Evolutionary conservation across 2,888 invertebrate species (phyloP).

Genomic region (Chelonus formosanus): DNA sequence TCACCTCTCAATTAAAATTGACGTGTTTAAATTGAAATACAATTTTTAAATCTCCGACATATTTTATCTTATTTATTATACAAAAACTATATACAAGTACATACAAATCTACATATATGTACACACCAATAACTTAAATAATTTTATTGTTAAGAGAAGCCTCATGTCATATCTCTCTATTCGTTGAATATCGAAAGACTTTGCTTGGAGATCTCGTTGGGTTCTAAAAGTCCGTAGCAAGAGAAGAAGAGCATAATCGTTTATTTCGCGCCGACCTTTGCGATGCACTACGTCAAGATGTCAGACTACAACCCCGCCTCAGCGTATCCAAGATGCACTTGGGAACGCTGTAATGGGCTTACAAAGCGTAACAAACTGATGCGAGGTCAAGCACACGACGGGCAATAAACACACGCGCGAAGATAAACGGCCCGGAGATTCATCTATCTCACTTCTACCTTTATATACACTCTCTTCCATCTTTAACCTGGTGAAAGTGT

Average conservation of each 20-base stretch:
- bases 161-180: conserved; percentile 3
- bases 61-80: no score
- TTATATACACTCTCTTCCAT: conserved; percentile 10
- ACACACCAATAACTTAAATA: no score
- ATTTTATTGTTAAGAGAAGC: no score
- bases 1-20: no score
- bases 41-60: no score
- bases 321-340: conserved; percentile 59
- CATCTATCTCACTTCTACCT: conserved; percentile 18
- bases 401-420: conserved; percentile 63
- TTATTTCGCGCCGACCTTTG: conserved; percentile 64
- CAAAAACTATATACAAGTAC: no score
- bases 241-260: conserved; percentile 50
- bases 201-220: conserved; percentile 22
- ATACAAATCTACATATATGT: no score
- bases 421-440: conserved; percentile 59
- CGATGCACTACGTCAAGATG: conserved; percentile 65
- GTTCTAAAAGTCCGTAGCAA: conserved; percentile 18
- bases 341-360: conserved; percentile 63
- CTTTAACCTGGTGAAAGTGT: conserved; percentile 28
- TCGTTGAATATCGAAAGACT: conserved; percentile 4
- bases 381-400: conserved; percentile 64
- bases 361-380: conserved; percentile 66
- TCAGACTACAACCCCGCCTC: conserved; percentile 63
- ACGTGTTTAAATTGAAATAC: no score